Base-by-base conservation (phyloP, 2,797 vertebrate genomes). In the Selene dorsalis region DNA sequence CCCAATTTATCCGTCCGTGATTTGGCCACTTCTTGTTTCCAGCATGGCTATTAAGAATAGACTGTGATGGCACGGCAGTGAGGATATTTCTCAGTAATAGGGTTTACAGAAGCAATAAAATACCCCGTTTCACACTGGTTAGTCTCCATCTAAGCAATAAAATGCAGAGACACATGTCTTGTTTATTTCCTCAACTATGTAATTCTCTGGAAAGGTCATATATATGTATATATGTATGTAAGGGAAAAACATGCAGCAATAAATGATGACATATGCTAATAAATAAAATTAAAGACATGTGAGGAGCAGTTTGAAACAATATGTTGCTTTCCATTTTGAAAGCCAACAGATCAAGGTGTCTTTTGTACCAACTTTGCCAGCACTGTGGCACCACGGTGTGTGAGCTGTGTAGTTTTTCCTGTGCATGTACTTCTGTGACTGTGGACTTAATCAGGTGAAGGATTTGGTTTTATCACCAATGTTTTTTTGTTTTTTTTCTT, bases 371-470 rank as follows among this genome's bases (percentile, higher is more conserved):
- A 69, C 38, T 64, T 72, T 59, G 50, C 66, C 48, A 35, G 10
- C 20, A 43, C 61, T 63, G 38, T 10, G n/a, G 35, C 52, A 45
- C 26, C n/a, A 2, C 14, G 0, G 14, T 35, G 28, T 48, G 73
- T 35, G 6, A 8, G 32, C 32, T 76, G 63, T 30, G 77, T 47
- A 17, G 28, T 38, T 79, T 48, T 39, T 10, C 14, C 11, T 8
- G 5, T 59, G 14, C 9, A 22, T 17, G 22, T 47, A 7, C 13
- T 2, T 28, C 24, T 22, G 26, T 75, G 55, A 63, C 13, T 75
- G 3, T 24, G 45, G 22, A 39, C 86, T 80, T 80, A 75, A 85
- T 80, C 79, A 80, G 73, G 83, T 79, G 63, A 88, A 82, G 26
- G 69, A 71, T 80, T 69, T 59, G 62, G 69, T 62, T 82, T 80